A percentile compares a stretch with the other conserved stretches of the same genome.
phyloP scores from a whole-genome alignment of 37 sponge, comb jelly and placozoan genomes.

The Eunapius fragilis region DNA sequence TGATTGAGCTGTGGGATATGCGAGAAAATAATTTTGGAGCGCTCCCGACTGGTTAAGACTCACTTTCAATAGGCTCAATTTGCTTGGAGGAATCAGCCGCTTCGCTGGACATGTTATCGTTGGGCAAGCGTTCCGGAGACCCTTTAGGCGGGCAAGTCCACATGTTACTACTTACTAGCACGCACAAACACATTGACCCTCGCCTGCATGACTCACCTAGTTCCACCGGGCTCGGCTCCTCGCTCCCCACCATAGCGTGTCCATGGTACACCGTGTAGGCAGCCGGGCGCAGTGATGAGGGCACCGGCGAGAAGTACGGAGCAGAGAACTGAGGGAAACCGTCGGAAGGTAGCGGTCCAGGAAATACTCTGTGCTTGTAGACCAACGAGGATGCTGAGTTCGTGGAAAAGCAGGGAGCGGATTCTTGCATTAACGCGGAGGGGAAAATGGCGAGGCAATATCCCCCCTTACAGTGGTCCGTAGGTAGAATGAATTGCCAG shows the following conservation, averaged over 20 bases:
- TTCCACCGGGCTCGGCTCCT: not conserved
- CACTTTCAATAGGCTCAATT: not conserved
- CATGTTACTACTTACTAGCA: too few relatives aligned
- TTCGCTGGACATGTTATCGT: not conserved
- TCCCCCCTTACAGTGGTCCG: slow-evolving; percentile 9
- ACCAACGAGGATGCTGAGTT: not conserved
- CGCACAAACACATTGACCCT: too few relatives aligned
- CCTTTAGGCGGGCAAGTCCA: not conserved
- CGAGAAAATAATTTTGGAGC: not conserved
- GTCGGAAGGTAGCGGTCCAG: not conserved
- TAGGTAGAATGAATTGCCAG: slow-evolving; percentile 39
- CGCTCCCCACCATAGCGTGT: not conserved
- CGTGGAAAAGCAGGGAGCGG: too few relatives aligned
- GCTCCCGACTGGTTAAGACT: not conserved
- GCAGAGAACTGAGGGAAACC: not conserved
- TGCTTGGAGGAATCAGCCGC: not conserved
- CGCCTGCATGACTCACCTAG: not conserved
- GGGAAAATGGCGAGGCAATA: not conserved
- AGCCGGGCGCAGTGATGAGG: not conserved
- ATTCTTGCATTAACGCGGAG: too few relatives aligned
- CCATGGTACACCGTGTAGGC: not conserved
- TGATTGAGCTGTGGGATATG: not conserved
- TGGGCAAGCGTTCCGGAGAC: not conserved
- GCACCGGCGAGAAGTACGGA: not conserved
- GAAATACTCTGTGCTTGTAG: not conserved